phyloP scores from a whole-genome alignment of 2,113 vertebrate genomes.

The Gallinago paraguaiae region DNA sequence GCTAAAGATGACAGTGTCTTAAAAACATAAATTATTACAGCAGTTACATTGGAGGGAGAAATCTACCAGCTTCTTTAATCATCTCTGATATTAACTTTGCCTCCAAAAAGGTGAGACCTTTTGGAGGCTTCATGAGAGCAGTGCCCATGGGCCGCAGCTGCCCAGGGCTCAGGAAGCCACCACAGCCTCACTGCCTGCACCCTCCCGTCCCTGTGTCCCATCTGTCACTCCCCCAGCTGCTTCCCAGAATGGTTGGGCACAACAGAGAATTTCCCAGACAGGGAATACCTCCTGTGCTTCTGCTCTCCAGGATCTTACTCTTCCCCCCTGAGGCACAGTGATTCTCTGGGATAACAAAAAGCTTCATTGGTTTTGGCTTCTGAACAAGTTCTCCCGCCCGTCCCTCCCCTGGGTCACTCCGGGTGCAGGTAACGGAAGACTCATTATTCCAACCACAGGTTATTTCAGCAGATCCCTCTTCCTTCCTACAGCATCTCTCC shows the following conservation, averaged over 20 bases:
- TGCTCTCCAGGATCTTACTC: background rate
- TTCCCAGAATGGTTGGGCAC: background rate
- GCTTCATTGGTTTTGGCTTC: background rate
- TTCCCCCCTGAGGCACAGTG: background rate
- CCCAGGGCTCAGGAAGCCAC: background rate
- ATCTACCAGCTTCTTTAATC: background rate
- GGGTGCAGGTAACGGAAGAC: too few species aligned
- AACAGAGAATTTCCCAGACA: background rate
- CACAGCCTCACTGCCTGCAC: accelerated
- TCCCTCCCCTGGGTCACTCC: background rate
- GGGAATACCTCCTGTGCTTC: background rate
- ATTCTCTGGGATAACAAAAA: background rate
- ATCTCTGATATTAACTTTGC: background rate
- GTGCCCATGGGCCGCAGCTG: background rate
- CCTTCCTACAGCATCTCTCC: background rate
- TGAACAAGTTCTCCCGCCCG: background rate
- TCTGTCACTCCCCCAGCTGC: background rate
- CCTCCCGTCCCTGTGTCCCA: accelerated
- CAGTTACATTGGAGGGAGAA: background rate
- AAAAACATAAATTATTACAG: background rate
- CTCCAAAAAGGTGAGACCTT: background rate
- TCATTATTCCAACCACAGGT: background rate
- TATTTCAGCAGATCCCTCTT: background rate
- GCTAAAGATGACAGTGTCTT: background rate
- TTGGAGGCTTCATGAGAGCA: background rate